A percentile compares a stretch with the other conserved stretches of the same genome.
Conservation (phyloP, 2,888 invertebrate species). For the Agonopterix subpropinquella region DNA sequence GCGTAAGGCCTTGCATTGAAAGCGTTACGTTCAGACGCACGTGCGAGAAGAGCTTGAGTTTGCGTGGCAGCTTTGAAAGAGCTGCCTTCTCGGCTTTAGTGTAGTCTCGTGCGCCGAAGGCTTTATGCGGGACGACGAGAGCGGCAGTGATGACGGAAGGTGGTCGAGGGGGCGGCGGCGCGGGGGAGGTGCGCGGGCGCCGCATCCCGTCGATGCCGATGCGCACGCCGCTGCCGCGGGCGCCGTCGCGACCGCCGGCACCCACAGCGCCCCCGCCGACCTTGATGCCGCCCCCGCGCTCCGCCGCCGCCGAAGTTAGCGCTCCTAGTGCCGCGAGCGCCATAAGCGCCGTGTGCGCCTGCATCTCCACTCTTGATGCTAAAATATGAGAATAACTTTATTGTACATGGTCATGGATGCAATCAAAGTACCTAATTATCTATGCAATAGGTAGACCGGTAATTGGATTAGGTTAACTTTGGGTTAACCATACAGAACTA, state of each 20-base stretch:
- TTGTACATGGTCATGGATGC: neutral
- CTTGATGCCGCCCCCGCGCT: conserved; percentile 63
- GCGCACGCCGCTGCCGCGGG: conserved; percentile 57
- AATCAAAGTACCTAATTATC: neutral
- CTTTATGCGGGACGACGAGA: conserved; percentile 85
- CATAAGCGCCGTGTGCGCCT: conserved; percentile 58
- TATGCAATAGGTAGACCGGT: no score
- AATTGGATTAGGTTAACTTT: no score
- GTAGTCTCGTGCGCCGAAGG: conserved; percentile 84
- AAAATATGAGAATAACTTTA: conserved; percentile 6
- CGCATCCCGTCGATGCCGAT: conserved; percentile 51
- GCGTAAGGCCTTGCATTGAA: conserved; percentile 83
- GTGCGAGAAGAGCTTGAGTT: conserved; percentile 80
- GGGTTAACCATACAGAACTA: no score
- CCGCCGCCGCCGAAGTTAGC: conserved; percentile 49
- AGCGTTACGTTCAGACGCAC: conserved; percentile 82
- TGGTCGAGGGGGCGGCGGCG: conserved; percentile 58
- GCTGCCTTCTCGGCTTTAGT: conserved; percentile 82
- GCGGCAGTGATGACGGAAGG: conserved; percentile 79
- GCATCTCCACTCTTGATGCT: conserved; percentile 67
- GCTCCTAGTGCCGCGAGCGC: conserved; percentile 58
- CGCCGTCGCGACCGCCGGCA: conserved; percentile 46
- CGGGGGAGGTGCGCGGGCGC: conserved; percentile 61
- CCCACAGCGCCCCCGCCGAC: conserved; percentile 44
- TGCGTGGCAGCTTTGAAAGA: conserved; percentile 79